Percentiles rank a stretch among this genome's conserved stretches.
These are phyloP conservation scores for Uria lomvia DNA, from an alignment of 2,113 vertebrate genomes.

Conservation along the genomic window DNA sequence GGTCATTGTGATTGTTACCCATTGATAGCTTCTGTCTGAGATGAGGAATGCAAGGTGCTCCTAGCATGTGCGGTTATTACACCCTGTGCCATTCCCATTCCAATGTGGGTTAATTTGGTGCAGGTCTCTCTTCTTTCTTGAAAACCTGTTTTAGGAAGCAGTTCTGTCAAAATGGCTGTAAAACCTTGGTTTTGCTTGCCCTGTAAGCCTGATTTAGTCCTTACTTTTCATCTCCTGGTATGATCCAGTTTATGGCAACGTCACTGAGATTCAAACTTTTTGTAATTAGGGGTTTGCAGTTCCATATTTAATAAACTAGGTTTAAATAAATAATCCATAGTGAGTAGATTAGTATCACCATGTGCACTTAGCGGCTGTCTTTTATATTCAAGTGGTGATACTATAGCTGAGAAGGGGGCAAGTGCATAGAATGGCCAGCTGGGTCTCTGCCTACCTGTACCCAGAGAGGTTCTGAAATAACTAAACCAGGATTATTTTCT, in stretches of 20 bases:
- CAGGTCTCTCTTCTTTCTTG: background rate
- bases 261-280: background rate
- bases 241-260: background rate
- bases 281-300: background rate
- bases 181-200: background rate
- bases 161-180: background rate
- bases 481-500: background rate
- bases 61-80: background rate
- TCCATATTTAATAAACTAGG: background rate
- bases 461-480: background rate
- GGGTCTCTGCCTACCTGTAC: background rate
- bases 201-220: background rate
- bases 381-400: background rate
- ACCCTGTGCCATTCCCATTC: accelerated
- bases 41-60: background rate
- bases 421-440: background rate
- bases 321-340: background rate
- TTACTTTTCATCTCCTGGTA: background rate
- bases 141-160: background rate
- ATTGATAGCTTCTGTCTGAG: background rate
- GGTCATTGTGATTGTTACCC: background rate
- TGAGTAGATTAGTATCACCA: background rate
- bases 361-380: background rate
- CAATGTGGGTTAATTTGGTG: background rate
- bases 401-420: background rate